These are phyloP conservation scores for Drosophila kambysellisi DNA, from an alignment of 2,888 invertebrate genomes.

Conservation along the genomic window DNA sequence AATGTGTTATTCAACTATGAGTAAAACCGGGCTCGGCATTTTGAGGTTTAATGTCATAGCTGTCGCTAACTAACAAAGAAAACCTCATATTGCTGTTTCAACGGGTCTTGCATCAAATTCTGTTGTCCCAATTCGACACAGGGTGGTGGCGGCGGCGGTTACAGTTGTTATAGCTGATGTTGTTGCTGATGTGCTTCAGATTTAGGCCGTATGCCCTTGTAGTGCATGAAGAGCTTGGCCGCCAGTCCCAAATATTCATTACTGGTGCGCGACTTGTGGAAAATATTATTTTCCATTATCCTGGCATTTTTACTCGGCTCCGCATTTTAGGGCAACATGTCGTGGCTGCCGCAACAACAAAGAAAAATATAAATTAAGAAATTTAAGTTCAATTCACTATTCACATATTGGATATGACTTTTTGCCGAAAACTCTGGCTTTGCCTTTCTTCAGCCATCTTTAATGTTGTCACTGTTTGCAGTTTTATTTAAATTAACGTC, in stretches of 20 bases:
- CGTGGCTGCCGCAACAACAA: conserved; percentile 88
- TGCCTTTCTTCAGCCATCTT: conserved; percentile 88
- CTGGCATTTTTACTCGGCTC: conserved; percentile 93
- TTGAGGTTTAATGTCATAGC: not conserved
- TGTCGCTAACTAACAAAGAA: not conserved
- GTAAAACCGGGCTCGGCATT: not conserved
- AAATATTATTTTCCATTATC: conserved; percentile 98
- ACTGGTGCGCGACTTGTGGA: conserved; percentile 93
- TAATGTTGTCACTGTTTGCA: not conserved
- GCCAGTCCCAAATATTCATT: conserved; percentile 97
- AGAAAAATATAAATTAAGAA: not conserved
- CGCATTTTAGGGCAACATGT: conserved; percentile 92
- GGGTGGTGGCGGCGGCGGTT: conserved; percentile 8
- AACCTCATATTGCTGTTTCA: conserved; percentile 86
- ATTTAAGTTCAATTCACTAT: not conserved
- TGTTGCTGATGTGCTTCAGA: conserved; percentile 61
- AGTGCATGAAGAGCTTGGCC: conserved; percentile 94
- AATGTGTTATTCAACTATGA: not conserved
- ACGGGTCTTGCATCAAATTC: conserved; percentile 91
- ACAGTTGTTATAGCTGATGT: conserved; percentile 53
- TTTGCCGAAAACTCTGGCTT: conserved; percentile 92
- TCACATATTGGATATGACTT: conserved; percentile 95
- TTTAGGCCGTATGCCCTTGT: conserved; percentile 90
- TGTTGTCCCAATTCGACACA: conserved; percentile 62
- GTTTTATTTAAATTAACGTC: not conserved